Percentiles rank a stretch among this genome's conserved stretches.
These are phyloP conservation scores for Gallinago paraguaiae DNA, from an alignment of 2,113 vertebrate genomes.

Conservation along the genomic window DNA sequence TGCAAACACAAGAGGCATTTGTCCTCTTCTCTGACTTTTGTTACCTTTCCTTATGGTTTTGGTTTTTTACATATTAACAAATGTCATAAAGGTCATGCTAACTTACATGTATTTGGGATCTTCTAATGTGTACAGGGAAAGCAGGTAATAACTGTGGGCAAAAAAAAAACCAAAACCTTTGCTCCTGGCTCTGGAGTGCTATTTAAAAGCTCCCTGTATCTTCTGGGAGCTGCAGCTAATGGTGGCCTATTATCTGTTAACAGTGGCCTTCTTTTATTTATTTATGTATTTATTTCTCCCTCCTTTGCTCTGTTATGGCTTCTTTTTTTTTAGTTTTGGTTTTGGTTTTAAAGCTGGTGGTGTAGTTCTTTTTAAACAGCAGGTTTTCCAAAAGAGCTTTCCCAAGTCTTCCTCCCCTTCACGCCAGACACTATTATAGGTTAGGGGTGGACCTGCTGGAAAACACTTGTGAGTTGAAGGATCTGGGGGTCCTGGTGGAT, in stretches of 20 bases:
- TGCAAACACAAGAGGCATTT: not conserved
- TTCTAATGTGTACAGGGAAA: not conserved
- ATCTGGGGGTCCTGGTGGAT: too few relatives aligned
- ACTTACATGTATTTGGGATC: not conserved
- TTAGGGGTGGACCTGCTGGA: too few relatives aligned
- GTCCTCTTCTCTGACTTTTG: not conserved
- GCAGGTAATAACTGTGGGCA: not conserved
- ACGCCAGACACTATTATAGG: too few relatives aligned
- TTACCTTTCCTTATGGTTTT: not conserved
- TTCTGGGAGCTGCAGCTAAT: not conserved
- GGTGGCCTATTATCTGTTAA: not conserved
- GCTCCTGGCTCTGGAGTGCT: not conserved
- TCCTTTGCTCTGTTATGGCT: not conserved
- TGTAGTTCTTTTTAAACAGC: not conserved
- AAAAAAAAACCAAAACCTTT: too few relatives aligned
- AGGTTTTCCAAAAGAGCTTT: not conserved
- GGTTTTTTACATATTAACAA: not conserved
- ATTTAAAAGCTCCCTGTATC: not conserved
- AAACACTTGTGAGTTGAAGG: too few relatives aligned
- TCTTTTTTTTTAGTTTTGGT: not conserved
- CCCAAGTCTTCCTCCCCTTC: not conserved
- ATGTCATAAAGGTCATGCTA: not conserved
- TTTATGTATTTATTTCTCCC: not conserved
- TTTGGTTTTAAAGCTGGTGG: not conserved
- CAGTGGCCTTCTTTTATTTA: not conserved